These are phyloP conservation scores for Calonectris borealis DNA, from an alignment of 2,113 vertebrate genomes.

Conservation along the genomic window DNA sequence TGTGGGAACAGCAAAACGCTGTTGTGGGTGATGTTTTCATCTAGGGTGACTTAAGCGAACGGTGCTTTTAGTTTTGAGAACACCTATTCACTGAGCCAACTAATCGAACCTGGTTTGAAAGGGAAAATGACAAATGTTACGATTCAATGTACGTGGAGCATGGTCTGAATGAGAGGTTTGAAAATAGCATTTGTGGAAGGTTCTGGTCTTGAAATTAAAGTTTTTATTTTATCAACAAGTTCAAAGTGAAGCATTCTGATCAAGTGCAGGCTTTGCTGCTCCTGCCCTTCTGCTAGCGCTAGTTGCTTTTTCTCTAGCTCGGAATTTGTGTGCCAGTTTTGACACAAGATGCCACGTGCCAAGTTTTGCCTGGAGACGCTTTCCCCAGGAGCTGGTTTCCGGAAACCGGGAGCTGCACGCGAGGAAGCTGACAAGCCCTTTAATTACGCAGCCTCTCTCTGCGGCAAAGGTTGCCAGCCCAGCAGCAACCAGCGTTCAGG, in stretches of 20 bases:
- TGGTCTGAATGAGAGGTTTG: not conserved
- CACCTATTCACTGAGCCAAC: not conserved
- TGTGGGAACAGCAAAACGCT: not conserved
- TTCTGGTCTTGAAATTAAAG: not conserved
- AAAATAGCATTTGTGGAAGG: not conserved
- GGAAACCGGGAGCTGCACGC: not conserved
- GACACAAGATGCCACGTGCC: fast-evolving
- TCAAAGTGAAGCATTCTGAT: not conserved
- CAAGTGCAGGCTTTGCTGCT: not conserved
- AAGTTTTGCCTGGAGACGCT: not conserved
- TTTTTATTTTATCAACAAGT: not conserved
- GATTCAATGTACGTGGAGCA: not conserved
- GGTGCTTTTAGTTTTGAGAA: not conserved
- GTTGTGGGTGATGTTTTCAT: not conserved
- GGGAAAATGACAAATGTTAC: not conserved
- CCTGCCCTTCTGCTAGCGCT: not conserved
- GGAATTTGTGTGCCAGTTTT: not conserved
- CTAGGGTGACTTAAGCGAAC: not conserved
- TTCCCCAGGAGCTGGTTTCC: not conserved
- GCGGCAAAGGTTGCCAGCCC: fast-evolving
- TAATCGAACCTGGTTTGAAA: not conserved
- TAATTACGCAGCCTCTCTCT: not conserved
- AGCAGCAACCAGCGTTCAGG: not conserved
- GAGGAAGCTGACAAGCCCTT: not conserved
- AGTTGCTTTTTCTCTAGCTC: not conserved